Evolutionary conservation across 2,797 vertebrate genomes (phyloP).

Genomic region (Cetoscarus ocellatus): DNA sequence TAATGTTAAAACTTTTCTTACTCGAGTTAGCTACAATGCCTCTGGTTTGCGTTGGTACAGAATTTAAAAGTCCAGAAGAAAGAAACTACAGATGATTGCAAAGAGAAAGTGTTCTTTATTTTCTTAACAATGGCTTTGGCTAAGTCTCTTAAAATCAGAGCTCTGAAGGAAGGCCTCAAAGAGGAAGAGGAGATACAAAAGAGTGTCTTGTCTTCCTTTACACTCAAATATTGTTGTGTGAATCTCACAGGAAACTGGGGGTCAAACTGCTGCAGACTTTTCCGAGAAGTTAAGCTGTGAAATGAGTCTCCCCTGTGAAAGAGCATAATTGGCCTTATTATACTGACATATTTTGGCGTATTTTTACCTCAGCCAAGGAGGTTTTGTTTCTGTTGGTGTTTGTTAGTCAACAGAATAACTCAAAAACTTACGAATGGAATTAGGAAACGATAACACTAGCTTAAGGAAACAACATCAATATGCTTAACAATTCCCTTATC

Average conservation of each 20-base stretch:
- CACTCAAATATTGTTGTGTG: conserved; percentile 61
- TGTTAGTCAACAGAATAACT: too few species aligned
- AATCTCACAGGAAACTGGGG: conserved; percentile 84
- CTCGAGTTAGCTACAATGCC: neutral
- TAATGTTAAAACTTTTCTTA: conserved; percentile 12
- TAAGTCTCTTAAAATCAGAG: conserved; percentile 39
- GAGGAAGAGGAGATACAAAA: conserved; percentile 70
- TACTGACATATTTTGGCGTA: conserved; percentile 20
- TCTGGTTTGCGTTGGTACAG: neutral
- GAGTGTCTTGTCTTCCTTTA: conserved; percentile 68
- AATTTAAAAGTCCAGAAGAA: neutral
- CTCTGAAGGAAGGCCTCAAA: conserved; percentile 46
- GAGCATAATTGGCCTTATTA: conserved; percentile 44
- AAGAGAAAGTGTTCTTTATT: conserved; percentile 37
- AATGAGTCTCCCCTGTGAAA: conserved; percentile 57
- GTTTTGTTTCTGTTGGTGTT: too few species aligned
- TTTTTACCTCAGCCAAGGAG: too few species aligned
- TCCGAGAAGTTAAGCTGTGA: conserved; percentile 75
- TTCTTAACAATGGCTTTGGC: conserved; percentile 35
- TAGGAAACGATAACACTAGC: too few species aligned
- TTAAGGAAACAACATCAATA: too few species aligned
- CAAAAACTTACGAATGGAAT: too few species aligned
- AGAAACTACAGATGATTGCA: conserved; percentile 31
- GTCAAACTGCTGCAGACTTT: conserved; percentile 77
- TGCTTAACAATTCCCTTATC: too few species aligned